These are phyloP conservation scores for Psephotus haematonotus DNA, from an alignment of 2,113 vertebrate genomes.

Conservation along the genomic window DNA sequence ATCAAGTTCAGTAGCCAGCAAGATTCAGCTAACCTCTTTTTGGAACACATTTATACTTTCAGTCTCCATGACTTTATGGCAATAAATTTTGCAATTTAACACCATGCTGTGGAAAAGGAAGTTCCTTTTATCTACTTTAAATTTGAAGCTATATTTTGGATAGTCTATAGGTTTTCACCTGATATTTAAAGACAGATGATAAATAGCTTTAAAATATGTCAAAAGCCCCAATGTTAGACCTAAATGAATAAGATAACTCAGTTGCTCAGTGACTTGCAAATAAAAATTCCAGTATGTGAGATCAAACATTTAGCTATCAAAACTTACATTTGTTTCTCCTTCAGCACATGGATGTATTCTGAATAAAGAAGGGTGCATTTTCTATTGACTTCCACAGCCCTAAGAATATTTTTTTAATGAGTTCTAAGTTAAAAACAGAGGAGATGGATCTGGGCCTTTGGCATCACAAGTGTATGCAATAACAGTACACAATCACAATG, in stretches of 20 bases:
- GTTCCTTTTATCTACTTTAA: background rate
- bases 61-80: background rate
- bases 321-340: background rate
- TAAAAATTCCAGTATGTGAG: background rate
- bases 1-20: background rate
- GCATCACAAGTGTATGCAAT: background rate
- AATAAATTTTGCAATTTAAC: background rate
- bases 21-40: background rate
- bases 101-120: background rate
- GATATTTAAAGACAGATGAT: background rate
- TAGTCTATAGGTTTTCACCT: background rate
- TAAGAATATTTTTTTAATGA: background rate
- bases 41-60: background rate
- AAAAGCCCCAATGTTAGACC: background rate
- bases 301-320: background rate
- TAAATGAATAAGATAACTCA: background rate
- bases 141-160: background rate
- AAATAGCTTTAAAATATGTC: background rate
- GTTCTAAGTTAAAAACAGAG: background rate
- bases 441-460: background rate
- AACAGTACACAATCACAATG: background rate
- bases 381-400: fast-evolving
- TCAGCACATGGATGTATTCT: background rate
- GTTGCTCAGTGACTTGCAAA: background rate
- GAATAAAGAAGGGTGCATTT: background rate